Base-by-base conservation (phyloP, 2,797 vertebrate species). In the Gephyroberyx darwinii region DNA sequence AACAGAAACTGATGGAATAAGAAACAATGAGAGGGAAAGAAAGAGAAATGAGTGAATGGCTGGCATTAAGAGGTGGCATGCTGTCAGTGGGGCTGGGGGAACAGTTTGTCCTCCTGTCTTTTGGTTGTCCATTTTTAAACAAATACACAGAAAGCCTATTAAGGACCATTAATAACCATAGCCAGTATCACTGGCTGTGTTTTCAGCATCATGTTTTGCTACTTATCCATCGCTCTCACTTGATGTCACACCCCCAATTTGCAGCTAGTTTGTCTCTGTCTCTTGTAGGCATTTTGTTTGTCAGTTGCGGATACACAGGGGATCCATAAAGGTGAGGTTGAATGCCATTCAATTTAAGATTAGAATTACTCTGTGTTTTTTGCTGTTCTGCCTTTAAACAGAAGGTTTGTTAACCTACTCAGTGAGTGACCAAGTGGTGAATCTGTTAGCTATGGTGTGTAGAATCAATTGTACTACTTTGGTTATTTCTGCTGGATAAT, bases 1-100 rank as follows among this genome's bases (percentile, higher is more conserved):
- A 75, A 62, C 56, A 71, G 26, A 26, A 78, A 81, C 61, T 45
- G 22, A 69, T 22, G 31, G 67, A 80, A 66, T 63, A 78, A 71
- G 60, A 78, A 74, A 78, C 50, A 79, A 75, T 62, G 52, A 65
- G 20, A 74, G 65, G 60, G 47, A 82, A 75, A 84, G 30, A 35
- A 33, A 80, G 59, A 73, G 56, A 58, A 22, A 52, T 4, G 30
- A 57, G 72, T 54, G 48, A 71, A 65, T 80, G 56, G 72, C 63
- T 83, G 76, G 74, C 80, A 57, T 47, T 9, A 30, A 68, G 43
- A 77, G 39, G 54, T 58, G 67, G 59, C 71, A 67, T 41, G 22
- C 30, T 45, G 62, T 77, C 48, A 71, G 53, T 30, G 50, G 66
- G 53, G 41, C 74, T 73, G 64, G 48, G 52, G 37, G 55, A 71